Percentiles rank a stretch among this genome's conserved stretches.
These are phyloP conservation scores for Lasioglossum calceatum DNA, from an alignment of 2,888 invertebrate genomes.

Conservation along the genomic window DNA sequence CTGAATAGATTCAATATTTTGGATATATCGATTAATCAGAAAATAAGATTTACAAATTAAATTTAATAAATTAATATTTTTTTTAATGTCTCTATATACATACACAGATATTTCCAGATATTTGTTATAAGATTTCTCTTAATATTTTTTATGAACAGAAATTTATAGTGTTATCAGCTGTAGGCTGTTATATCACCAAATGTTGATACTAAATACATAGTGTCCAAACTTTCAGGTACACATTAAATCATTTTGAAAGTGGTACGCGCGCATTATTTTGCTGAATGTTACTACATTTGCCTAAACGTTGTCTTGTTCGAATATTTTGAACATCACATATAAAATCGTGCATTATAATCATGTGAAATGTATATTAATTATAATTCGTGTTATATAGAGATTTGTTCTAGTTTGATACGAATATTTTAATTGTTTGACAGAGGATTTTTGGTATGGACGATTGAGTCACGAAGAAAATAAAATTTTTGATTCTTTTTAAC, in stretches of 20 bases:
- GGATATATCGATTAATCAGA: constrained; percentile 67
- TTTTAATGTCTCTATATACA: constrained; percentile 58
- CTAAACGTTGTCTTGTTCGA: not conserved
- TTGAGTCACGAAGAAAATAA: constrained; percentile 55
- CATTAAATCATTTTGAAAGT: constrained; percentile 50
- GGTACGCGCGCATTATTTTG: constrained; percentile 58
- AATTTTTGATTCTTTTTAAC: constrained; percentile 48
- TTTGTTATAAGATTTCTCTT: constrained; percentile 68
- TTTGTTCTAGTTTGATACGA: constrained; percentile 57
- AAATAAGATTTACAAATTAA: constrained; percentile 59
- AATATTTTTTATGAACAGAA: constrained; percentile 63
- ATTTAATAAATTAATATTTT: constrained; percentile 69
- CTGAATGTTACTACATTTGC: constrained; percentile 36
- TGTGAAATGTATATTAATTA: constrained; percentile 40
- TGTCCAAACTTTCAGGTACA: constrained; percentile 52
- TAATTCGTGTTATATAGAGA: constrained; percentile 65
- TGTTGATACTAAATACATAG: constrained; percentile 68
- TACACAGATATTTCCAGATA: constrained; percentile 60
- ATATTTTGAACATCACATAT: constrained; percentile 16
- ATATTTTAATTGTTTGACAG: constrained; percentile 51
- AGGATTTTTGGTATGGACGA: constrained; percentile 67
- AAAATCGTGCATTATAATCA: constrained; percentile 34
- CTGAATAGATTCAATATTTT: constrained; percentile 68
- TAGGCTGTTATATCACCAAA: constrained; percentile 62
- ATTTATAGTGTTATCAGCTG: constrained; percentile 67